Conservation (phyloP, 2,797 vertebrate genomes). For the Sebastes paucispinis region DNA sequence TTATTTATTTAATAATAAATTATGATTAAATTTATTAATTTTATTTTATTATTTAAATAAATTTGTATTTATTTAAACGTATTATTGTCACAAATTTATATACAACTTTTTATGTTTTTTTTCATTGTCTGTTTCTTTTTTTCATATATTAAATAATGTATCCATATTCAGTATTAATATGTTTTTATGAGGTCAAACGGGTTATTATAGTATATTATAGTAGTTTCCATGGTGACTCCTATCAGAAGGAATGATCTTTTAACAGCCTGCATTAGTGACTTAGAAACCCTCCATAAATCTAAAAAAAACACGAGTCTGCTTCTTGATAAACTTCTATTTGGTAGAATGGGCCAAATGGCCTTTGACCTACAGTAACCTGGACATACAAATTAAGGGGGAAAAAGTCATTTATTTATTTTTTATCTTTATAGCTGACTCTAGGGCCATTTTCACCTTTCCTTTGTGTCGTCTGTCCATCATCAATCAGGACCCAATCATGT, state of each 20-base stretch:
- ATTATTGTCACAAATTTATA: neutral
- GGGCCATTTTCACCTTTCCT: slow-evolving; percentile 51
- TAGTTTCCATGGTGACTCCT: neutral
- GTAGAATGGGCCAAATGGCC: neutral
- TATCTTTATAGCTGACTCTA: slow-evolving; percentile 36
- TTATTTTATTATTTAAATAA: too few relatives aligned
- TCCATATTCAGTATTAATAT: neutral
- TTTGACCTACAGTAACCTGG: neutral
- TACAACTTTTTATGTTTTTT: neutral
- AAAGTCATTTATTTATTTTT: slow-evolving; percentile 26
- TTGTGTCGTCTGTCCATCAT: slow-evolving; percentile 51
- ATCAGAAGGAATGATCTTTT: neutral
- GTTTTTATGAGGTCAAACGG: neutral
- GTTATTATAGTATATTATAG: neutral
- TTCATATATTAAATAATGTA: neutral
- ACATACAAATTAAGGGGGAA: neutral
- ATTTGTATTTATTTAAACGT: neutral
- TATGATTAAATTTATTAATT: too few relatives aligned
- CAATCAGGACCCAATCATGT: slow-evolving; percentile 68
- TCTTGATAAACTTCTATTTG: neutral
- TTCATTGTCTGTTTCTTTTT: neutral
- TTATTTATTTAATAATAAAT: too few relatives aligned
- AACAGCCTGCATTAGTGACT: neutral
- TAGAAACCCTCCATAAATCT: neutral
- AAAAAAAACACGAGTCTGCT: neutral